Percentiles rank a stretch among this genome's conserved stretches.
Evolutionary conservation across 2,113 vertebrate genomes (phyloP).

Genomic region (Rhinogobius similis): DNA sequence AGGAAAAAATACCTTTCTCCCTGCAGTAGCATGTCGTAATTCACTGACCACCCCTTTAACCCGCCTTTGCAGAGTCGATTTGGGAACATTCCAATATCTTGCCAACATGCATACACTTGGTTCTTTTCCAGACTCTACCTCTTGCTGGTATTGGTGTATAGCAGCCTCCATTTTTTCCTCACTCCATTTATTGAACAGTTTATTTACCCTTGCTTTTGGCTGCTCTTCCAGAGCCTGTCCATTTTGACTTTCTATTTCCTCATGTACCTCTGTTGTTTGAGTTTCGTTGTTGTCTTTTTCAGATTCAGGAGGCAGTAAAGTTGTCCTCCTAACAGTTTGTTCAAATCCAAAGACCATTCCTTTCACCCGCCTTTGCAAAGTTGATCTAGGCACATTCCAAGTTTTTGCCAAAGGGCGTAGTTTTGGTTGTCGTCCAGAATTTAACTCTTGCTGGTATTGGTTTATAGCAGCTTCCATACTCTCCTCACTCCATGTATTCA

Average conservation of each 20-base stretch:
- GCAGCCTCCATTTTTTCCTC: background rate
- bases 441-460: background rate
- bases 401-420: background rate
- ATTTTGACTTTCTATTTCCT: background rate
- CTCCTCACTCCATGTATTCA: background rate
- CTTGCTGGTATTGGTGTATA: background rate
- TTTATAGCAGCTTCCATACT: background rate
- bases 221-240: background rate
- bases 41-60: background rate
- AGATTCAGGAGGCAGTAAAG: background rate
- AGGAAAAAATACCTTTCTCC: background rate
- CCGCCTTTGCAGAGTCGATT: constrained; percentile 3
- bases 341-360: background rate
- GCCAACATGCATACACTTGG: background rate
- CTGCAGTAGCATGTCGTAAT: background rate
- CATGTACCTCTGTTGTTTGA: background rate
- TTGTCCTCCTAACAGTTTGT: background rate
- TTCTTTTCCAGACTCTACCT: background rate
- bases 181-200: background rate
- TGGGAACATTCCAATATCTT: background rate
- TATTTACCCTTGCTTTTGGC: background rate
- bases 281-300: background rate
- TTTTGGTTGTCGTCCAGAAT: background rate
- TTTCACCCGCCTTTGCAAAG: constrained; percentile 3
- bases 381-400: background rate